Evolutionary conservation across 2,888 invertebrate species (phyloP).

Genomic region (Bembecia ichneumoniformis): DNA sequence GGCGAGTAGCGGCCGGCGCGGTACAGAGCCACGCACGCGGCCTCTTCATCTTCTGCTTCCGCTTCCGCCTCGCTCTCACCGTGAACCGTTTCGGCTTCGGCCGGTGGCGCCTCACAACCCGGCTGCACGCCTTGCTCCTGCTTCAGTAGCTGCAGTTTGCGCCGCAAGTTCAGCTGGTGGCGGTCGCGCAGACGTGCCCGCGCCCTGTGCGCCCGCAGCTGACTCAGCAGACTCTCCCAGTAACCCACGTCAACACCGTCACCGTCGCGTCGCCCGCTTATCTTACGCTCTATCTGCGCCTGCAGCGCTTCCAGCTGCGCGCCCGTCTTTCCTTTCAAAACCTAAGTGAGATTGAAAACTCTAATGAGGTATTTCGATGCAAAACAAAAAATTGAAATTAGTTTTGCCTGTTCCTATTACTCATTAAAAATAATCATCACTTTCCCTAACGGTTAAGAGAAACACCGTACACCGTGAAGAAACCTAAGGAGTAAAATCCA

Average conservation of each 20-base stretch:
- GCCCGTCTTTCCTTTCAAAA: slow-evolving; percentile 95
- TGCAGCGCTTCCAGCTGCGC: slow-evolving; percentile 88
- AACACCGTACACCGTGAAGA: background rate
- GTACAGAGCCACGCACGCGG: slow-evolving; percentile 64
- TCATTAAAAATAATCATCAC: too few relatives aligned
- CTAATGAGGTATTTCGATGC: too few relatives aligned
- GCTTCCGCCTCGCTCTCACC: slow-evolving; percentile 11
- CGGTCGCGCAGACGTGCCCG: slow-evolving; percentile 91
- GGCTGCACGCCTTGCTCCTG: slow-evolving; percentile 78
- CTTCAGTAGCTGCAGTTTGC: slow-evolving; percentile 91
- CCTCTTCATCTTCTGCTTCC: slow-evolving; percentile 27
- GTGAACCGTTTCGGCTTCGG: slow-evolving; percentile 2
- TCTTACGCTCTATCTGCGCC: slow-evolving; percentile 87
- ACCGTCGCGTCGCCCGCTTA: slow-evolving; percentile 85
- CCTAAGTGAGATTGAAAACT: slow-evolving; percentile 31
- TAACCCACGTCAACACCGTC: slow-evolving; percentile 97
- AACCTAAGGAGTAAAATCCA: too few relatives aligned
- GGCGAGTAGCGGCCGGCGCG: slow-evolving; percentile 90
- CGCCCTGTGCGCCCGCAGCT: slow-evolving; percentile 96
- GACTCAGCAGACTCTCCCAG: slow-evolving; percentile 97
- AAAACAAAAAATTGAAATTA: too few relatives aligned
- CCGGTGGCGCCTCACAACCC: slow-evolving; percentile 7
- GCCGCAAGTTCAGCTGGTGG: slow-evolving; percentile 90
- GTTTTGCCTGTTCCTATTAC: too few relatives aligned
- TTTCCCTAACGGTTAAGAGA: background rate